These are phyloP conservation scores for Dryobates pubescens DNA, from an alignment of 2,797 vertebrate genomes.

Conservation along the genomic window DNA sequence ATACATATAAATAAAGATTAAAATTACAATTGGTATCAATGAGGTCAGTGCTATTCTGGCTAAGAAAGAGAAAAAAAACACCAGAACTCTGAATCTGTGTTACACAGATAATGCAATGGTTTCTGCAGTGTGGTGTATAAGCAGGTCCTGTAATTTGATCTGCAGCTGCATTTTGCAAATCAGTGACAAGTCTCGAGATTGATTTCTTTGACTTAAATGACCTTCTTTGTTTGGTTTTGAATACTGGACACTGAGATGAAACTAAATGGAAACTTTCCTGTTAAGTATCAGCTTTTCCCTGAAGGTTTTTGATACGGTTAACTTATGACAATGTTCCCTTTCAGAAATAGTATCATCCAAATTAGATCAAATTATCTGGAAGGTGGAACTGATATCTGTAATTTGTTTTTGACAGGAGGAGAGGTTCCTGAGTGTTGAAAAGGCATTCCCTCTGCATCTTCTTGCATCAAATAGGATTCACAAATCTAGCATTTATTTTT, in stretches of 20 bases:
- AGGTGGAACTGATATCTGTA: not conserved
- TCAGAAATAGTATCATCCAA: not conserved
- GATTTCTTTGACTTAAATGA: not conserved
- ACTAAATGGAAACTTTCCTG: not conserved
- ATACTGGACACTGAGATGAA: not conserved
- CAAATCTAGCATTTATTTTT: accelerated
- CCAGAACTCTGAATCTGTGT: not conserved
- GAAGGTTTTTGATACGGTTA: not conserved
- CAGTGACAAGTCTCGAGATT: not conserved
- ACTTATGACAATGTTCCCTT: not conserved
- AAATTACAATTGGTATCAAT: not conserved
- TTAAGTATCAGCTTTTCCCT: not conserved
- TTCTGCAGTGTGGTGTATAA: not conserved
- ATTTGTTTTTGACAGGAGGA: not conserved
- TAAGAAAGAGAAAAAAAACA: not conserved
- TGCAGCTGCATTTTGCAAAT: not conserved
- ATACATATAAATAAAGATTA: not conserved
- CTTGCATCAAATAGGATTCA: not conserved
- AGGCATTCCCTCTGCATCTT: not conserved
- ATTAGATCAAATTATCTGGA: not conserved
- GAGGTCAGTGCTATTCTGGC: not conserved
- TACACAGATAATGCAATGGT: not conserved
- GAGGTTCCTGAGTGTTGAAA: not conserved
- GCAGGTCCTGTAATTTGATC: not conserved
- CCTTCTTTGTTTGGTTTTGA: not conserved